Percentiles rank a stretch among this genome's conserved stretches.
Conservation (phyloP, 2,888 invertebrate genomes). For the Psylliodes chrysocephalus region DNA sequence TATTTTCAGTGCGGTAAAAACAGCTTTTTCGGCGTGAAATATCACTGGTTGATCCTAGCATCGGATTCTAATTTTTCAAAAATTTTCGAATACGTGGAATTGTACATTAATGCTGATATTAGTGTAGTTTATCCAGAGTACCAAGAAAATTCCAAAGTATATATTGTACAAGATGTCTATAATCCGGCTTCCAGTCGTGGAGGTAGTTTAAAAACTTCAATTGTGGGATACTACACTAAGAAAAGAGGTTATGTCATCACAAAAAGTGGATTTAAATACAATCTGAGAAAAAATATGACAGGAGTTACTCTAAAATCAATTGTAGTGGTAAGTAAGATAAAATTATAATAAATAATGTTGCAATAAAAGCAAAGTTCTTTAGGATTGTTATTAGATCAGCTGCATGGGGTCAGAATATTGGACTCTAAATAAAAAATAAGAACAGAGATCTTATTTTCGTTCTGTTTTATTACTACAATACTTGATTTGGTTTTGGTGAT, state of each 20-base stretch:
- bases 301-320: conserved; percentile 52
- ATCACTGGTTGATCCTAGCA: conserved; percentile 51
- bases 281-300: conserved; percentile 52
- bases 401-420: no score
- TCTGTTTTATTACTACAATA: no score
- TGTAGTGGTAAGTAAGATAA: conserved; percentile 52
- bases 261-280: conserved; percentile 45
- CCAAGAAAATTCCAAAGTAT: background rate
- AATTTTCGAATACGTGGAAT: conserved; percentile 43
- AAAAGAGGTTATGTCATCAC: conserved; percentile 39
- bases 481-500: no score
- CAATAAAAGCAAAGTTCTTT: no score
- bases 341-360: no score
- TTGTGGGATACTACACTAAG: conserved; percentile 45
- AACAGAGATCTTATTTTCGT: no score
- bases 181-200: conserved; percentile 50
- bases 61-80: conserved; percentile 35
- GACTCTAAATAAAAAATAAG: no score
- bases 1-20: conserved; percentile 47
- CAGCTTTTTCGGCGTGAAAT: conserved; percentile 46
- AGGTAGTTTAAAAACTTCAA: conserved; percentile 41
- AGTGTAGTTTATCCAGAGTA: conserved; percentile 42
- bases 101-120: conserved; percentile 52
- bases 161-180: conserved; percentile 48
- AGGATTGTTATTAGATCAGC: no score